These are phyloP conservation scores for Ditylenchus dipsaci DNA, from an alignment of 1,140 invertebrate species.

Conservation along the genomic window DNA sequence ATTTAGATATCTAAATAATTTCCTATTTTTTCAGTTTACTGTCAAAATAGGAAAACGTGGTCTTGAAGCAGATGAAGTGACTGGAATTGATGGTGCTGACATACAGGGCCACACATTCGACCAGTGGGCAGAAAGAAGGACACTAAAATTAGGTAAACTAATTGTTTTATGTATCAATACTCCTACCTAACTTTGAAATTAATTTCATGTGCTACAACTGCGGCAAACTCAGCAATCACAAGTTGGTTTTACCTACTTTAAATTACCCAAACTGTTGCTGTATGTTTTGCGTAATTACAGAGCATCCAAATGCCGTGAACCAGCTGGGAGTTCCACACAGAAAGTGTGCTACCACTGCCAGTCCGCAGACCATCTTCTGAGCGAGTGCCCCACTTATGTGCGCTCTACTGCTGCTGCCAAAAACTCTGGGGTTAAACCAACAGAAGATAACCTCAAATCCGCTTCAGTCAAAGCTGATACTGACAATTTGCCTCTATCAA, in stretches of 20 bases:
- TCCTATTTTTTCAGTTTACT: slow-evolving; percentile 14
- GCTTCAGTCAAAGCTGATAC: too few species aligned
- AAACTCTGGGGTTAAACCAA: too few species aligned
- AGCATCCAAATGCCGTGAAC: slow-evolving; percentile 23
- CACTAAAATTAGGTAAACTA: slow-evolving; percentile 12
- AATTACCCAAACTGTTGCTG: too few species aligned
- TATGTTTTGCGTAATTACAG: too few species aligned
- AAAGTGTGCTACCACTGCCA: slow-evolving; percentile 27
- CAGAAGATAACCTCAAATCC: too few species aligned
- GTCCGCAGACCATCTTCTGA: slow-evolving; percentile 15
- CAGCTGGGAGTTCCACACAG: background rate
- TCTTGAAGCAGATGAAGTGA: slow-evolving; percentile 23
- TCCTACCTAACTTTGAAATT: too few species aligned
- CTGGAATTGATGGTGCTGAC: slow-evolving; percentile 12
- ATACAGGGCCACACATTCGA: slow-evolving; percentile 19
- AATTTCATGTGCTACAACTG: slow-evolving; percentile 24
- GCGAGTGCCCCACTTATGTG: slow-evolving; percentile 20
- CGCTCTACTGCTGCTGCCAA: too few species aligned
- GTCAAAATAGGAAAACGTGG: slow-evolving; percentile 23
- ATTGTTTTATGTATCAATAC: too few species aligned
- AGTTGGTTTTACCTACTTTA: too few species aligned
- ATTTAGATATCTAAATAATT: too few species aligned
- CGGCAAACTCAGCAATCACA: slow-evolving; percentile 24
- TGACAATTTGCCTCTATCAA: too few species aligned
- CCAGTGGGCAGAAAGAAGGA: slow-evolving; percentile 24